Base-by-base conservation (phyloP, 2,888 invertebrate genomes). In the Volucella inflata region DNA sequence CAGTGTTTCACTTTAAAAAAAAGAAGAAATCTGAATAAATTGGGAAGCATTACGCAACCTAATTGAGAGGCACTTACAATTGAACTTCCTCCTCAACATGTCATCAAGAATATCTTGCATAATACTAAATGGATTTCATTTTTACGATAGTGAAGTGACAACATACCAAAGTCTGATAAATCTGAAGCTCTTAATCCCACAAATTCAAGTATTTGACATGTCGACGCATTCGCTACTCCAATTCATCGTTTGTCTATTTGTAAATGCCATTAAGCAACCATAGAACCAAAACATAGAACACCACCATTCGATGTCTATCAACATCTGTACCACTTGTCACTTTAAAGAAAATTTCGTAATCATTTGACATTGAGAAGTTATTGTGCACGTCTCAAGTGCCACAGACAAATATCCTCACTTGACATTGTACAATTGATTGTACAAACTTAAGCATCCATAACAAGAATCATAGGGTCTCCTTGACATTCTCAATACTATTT, bases 311-410 rank as follows among this genome's bases (percentile, higher is more conserved):
- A 57, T 68, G 59, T 84, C 70, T 42, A 70, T 84, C 75, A 75
- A 40, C 83, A 79, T 79, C 79, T 79, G 83, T 65, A 70, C 53
- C 68, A 67, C 62, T 55, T 44, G 16, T 68, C 70, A 8, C 46
- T 44, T 48, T 38, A 21, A 72, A 17, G 55, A 74, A 57, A 30
- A 48, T 75, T 80, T 85, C 57, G 67, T 67, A 71, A 85, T 80
- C 84, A 48, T 46, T 30, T 80, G 84, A 85, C 84, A 85, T 85
- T 85, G 84, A 85, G 80, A 85, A 85, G 80, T 76, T 80, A 85
- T 85, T 80, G 80, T 71, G 78, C 79, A 79, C 79, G 74, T 84
- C 75, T 76, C 84, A 76, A 80, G 84, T 85, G 84, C 75, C 76
- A 67, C 65, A 59, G 72, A 79, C 70, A 76, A 84, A 79, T 70